A percentile compares a stretch with the other conserved stretches of the same genome.
Conservation (phyloP, 2,113 vertebrate species). For the Alexandromys fortis region DNA sequence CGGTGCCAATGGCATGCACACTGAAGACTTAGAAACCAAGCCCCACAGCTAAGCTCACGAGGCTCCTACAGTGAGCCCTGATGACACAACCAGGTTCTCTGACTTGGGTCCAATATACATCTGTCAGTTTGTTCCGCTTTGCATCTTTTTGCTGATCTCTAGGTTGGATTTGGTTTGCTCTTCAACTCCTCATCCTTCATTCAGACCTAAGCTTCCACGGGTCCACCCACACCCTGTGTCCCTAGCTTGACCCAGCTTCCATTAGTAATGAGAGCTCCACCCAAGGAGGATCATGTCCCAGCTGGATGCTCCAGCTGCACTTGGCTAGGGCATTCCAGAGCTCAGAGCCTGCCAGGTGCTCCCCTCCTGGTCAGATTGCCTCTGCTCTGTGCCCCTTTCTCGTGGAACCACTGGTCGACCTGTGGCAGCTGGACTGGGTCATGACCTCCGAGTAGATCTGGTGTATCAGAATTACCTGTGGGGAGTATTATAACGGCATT, state of each 20-base stretch:
- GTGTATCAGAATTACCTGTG: not conserved
- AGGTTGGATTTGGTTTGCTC: not conserved
- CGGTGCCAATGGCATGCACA: not conserved
- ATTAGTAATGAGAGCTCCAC: slow-evolving; percentile 11
- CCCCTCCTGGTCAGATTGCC: not conserved
- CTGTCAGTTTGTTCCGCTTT: not conserved
- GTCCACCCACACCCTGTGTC: slow-evolving; percentile 29
- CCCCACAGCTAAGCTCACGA: not conserved
- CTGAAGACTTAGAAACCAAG: not conserved
- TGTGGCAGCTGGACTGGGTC: not conserved
- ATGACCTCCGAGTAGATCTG: not conserved
- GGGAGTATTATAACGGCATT: too few relatives aligned
- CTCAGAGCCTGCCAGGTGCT: not conserved
- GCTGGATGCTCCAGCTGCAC: not conserved
- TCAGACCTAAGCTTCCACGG: not conserved
- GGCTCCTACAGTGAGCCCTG: not conserved
- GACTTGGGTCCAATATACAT: not conserved
- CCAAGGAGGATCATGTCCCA: not conserved
- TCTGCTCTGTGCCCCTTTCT: slow-evolving; percentile 2
- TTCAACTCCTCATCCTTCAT: not conserved
- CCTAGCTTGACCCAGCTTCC: not conserved
- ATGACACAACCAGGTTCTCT: not conserved
- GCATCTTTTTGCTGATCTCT: not conserved
- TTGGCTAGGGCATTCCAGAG: not conserved
- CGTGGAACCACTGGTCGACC: not conserved